Conservation (phyloP, 2,888 invertebrate species). For the Lordiphosa andalusiaca region DNA sequence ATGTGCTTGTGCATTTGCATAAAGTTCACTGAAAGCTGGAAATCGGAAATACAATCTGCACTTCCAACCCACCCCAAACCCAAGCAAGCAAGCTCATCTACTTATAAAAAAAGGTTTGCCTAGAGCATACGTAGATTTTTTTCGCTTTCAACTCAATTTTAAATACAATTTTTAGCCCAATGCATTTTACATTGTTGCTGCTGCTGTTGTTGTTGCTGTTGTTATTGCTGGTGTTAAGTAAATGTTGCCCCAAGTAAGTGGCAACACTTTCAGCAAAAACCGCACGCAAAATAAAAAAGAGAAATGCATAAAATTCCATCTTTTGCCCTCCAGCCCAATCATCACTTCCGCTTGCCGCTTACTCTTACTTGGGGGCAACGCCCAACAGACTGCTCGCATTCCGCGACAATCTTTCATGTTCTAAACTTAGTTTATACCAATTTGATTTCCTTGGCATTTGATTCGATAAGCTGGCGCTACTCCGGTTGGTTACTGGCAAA, state of each 20-base stretch:
- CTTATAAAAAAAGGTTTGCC: slow-evolving; percentile 12
- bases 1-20: slow-evolving; percentile 57
- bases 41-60: slow-evolving; percentile 31
- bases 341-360: slow-evolving; percentile 26
- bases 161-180: slow-evolving; percentile 66
- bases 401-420: slow-evolving; percentile 71
- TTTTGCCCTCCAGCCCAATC: slow-evolving; percentile 20
- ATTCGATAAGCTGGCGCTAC: slow-evolving; percentile 67
- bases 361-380: neutral
- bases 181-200: slow-evolving; percentile 48
- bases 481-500: slow-evolving; percentile 39
- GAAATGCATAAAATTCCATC: slow-evolving; percentile 13
- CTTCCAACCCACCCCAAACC: neutral
- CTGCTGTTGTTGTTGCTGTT: no score
- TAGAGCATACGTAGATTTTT: slow-evolving; percentile 15
- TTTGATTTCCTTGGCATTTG: slow-evolving; percentile 69
- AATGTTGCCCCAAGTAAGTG: slow-evolving; percentile 74
- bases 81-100: slow-evolving; percentile 12
- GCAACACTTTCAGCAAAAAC: slow-evolving; percentile 50
- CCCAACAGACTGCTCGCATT: slow-evolving; percentile 37
- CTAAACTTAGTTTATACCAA: slow-evolving; percentile 68
- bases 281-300: slow-evolving; percentile 34
- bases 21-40: slow-evolving; percentile 51
- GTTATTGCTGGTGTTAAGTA: slow-evolving; percentile 63
- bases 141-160: slow-evolving; percentile 47